phyloP scores from a whole-genome alignment of 2,113 vertebrate species.

The Campylorhamphus procurvoides region DNA sequence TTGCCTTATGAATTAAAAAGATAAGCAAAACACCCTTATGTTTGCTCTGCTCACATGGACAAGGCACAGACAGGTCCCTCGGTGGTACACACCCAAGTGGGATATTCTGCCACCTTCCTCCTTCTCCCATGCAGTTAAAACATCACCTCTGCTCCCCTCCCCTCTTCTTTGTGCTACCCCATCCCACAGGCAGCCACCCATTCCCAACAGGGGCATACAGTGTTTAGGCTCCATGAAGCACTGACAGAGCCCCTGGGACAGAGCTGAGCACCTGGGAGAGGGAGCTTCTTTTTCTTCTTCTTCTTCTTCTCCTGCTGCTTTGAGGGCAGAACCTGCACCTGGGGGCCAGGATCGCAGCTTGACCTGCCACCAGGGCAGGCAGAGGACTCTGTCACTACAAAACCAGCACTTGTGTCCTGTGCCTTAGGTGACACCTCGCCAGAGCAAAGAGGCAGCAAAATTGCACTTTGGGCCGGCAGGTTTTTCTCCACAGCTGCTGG shows the following conservation, averaged over 20 bases:
- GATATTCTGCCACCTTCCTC: background rate
- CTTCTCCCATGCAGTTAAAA: background rate
- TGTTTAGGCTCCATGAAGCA: background rate
- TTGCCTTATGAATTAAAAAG: background rate
- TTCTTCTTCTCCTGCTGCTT: conserved; percentile 27
- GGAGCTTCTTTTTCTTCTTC: conserved; percentile 17
- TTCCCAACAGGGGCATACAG: fast-evolving
- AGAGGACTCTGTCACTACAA: background rate
- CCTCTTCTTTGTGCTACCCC: background rate
- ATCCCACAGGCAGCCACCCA: background rate
- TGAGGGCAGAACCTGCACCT: background rate
- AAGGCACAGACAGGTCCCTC: background rate
- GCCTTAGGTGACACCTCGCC: background rate
- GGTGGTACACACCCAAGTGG: background rate
- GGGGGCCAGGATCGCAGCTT: background rate
- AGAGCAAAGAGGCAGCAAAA: fast-evolving
- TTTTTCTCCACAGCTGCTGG: fast-evolving
- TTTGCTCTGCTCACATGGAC: background rate
- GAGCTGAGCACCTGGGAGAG: conserved; percentile 4
- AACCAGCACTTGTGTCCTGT: fast-evolving
- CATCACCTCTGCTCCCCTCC: background rate
- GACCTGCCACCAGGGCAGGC: background rate
- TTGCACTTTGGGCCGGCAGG: fast-evolving
- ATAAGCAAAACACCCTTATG: background rate
- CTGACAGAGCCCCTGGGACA: background rate